Base-by-base conservation (phyloP, 2,888 invertebrate genomes). In the Rhagium mordax region DNA sequence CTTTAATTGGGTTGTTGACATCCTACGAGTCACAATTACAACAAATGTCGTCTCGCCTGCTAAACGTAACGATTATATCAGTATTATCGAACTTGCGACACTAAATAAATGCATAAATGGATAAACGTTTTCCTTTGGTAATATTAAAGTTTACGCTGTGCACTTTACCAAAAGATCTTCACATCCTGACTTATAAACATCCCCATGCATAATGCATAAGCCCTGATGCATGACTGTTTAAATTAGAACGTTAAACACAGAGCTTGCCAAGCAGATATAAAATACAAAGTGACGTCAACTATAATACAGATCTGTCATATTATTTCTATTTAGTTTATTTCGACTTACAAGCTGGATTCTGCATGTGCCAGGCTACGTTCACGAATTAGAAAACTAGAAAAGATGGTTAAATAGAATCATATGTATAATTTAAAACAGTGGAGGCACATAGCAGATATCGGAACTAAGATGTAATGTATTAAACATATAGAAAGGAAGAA, bases 1-100 rank as follows among this genome's bases (percentile, higher is more conserved):
- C 80, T 82, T 84, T 84, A 84, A 84, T 84, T 84, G 83, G 81
- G 79, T 79, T 84, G 84, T 84, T 84, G 84, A 84, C 83, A 82
- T 82, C 81, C 81, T 75, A 72, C 33, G 59, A 66, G 49, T 48
- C 5, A n/a, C 64, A 64, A 51, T 53, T 65, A 65, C 65, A 65
- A 65, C 51, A 53, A 65, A 65, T 65, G 48, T 33, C 53, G 20
- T 33, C 65, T 18, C 65, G 65, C 53, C 33, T 24, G 53, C 64
- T 67, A 70, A 68, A 74, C 64, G 60, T 71, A 74, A 74, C 70
- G 67, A 68, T 67, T 67, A 55, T 74, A 68, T n/a, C n/a, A n/a
- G n/a, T n/a, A n/a, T 74, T 68, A 74, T 74, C 64, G 70, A 59
- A 67, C 51, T 71, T 15, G 67, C 49, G 60, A 71, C 48, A 57